Conservation (phyloP, 1,140 invertebrate genomes). For the Mizuhopecten yessoensis region DNA sequence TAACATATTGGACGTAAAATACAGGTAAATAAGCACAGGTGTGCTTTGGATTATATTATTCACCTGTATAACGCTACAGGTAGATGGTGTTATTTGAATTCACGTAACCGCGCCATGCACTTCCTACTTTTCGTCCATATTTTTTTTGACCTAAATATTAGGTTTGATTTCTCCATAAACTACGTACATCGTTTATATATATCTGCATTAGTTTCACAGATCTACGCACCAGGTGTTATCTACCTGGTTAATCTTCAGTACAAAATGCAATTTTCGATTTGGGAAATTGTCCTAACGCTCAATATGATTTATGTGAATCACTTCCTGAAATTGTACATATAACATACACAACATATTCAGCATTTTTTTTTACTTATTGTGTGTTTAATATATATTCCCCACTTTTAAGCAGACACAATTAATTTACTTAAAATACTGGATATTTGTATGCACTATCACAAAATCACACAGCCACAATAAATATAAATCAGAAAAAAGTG, state of each 20-base stretch:
- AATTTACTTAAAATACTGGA: no score
- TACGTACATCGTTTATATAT: not conserved
- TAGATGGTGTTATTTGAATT: not conserved
- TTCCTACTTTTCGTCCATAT: conserved; percentile 18
- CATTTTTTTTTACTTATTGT: no score
- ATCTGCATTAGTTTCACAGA: no score
- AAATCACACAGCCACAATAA: no score
- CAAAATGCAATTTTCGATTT: no score
- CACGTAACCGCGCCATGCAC: conserved; percentile 18
- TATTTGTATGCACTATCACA: no score
- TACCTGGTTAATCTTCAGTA: not conserved
- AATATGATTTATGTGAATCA: not conserved
- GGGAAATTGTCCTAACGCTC: not conserved
- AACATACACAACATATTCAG: no score
- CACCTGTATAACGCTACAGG: not conserved
- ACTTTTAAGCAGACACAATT: no score
- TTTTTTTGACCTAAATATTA: not conserved
- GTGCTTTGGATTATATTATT: conserved; percentile 3
- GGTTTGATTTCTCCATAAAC: not conserved
- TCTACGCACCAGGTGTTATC: no score
- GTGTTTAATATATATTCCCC: no score
- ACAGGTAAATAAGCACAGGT: not conserved
- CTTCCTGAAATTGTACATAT: no score
- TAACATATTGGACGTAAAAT: not conserved
- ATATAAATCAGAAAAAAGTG: no score